These are phyloP conservation scores for Bombus affinis DNA, from an alignment of 1,140 invertebrate genomes.

Conservation along the genomic window DNA sequence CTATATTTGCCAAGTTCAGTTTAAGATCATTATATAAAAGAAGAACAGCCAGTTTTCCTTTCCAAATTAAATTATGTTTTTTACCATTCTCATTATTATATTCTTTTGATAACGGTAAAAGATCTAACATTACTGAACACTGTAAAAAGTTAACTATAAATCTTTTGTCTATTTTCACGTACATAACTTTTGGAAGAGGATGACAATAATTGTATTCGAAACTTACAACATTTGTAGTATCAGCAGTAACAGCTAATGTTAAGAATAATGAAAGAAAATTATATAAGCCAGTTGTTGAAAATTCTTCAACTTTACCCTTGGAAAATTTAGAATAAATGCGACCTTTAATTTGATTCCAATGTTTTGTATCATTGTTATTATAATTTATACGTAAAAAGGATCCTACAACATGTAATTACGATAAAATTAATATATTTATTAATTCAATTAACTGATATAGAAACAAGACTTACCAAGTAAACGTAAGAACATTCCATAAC, in stretches of 20 bases:
- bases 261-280: slow-evolving; percentile 82
- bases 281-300: slow-evolving; percentile 78
- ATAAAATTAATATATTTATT: background rate
- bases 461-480: slow-evolving; percentile 74
- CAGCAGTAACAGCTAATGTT: slow-evolving; percentile 79
- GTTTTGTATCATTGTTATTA: slow-evolving; percentile 70
- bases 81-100: slow-evolving; percentile 64
- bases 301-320: slow-evolving; percentile 78
- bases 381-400: slow-evolving; percentile 76
- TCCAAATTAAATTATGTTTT: slow-evolving; percentile 74
- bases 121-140: slow-evolving; percentile 76
- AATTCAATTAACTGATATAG: background rate
- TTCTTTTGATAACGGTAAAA: slow-evolving; percentile 71
- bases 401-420: slow-evolving; percentile 62
- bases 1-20: slow-evolving; percentile 68
- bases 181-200: slow-evolving; percentile 12
- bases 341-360: slow-evolving; percentile 82
- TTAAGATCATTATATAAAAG: slow-evolving; percentile 75
- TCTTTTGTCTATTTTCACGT: background rate
- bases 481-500: slow-evolving; percentile 80
- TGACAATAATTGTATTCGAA: slow-evolving; percentile 16
- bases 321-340: slow-evolving; percentile 82
- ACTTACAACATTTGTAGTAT: slow-evolving; percentile 79
- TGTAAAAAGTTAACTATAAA: slow-evolving; percentile 55
- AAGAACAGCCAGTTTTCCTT: slow-evolving; percentile 77